Evolutionary conservation across 1,140 invertebrate species (phyloP).

Genomic region (Acyrthosiphon pisum): DNA sequence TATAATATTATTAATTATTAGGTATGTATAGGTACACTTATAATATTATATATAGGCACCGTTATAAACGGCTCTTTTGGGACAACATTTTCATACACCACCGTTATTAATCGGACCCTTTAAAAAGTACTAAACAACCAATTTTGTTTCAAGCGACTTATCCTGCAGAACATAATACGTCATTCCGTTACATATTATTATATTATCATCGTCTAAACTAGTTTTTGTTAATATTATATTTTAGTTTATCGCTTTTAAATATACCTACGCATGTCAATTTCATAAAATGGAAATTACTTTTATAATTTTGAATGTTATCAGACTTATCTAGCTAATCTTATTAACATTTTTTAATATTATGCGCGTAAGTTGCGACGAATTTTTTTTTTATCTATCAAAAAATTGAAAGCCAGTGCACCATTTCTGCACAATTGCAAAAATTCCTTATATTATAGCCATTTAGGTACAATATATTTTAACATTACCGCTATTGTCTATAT

Average conservation of each 20-base stretch:
- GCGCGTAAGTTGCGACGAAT: neutral
- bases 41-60: neutral
- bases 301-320: neutral
- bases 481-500: neutral
- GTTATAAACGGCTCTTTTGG: neutral
- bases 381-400: neutral
- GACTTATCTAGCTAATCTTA: neutral
- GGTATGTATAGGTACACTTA: neutral
- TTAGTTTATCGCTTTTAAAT: neutral
- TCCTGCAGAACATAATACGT: neutral
- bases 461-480: neutral
- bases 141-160: neutral
- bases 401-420: neutral
- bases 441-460: neutral
- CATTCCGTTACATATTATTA: neutral
- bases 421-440: neutral
- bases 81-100: neutral
- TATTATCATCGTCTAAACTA: neutral
- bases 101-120: neutral
- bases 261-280: neutral
- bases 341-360: neutral
- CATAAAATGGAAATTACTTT: neutral
- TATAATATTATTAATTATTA: neutral
- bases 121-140: neutral
- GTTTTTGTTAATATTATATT: neutral